A percentile compares a stretch with the other conserved stretches of the same genome.
Conservation (phyloP, 2,888 invertebrate species). For the Parthenolecanium corni region DNA sequence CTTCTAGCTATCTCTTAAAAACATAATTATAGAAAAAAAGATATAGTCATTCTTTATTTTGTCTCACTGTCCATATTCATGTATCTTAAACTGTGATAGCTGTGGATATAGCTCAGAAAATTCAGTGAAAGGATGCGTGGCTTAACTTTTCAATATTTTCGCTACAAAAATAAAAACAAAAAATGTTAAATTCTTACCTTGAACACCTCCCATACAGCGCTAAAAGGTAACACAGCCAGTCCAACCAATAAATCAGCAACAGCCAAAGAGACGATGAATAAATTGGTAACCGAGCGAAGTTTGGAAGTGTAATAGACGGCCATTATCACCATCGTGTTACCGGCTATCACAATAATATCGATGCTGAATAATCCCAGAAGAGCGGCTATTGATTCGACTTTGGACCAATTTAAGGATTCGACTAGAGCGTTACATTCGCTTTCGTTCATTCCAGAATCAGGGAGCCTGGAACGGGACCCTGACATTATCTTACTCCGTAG, state of each 20-base stretch:
- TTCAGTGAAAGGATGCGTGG: no score
- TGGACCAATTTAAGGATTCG: slow-evolving; percentile 5
- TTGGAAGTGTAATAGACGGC: slow-evolving; percentile 85
- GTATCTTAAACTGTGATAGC: no score
- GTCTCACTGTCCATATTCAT: no score
- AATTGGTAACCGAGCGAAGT: slow-evolving; percentile 87
- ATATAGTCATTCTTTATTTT: no score
- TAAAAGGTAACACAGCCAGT: slow-evolving; percentile 87
- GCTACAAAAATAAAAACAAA: no score
- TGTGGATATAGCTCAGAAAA: no score
- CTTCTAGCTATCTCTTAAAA: no score
- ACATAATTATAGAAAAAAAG: no score
- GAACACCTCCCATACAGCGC: slow-evolving; percentile 85
- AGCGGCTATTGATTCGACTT: slow-evolving; percentile 6
- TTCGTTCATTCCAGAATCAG: slow-evolving; percentile 1
- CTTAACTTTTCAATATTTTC: no score
- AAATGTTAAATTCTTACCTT: slow-evolving; percentile 48
- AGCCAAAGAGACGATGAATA: slow-evolving; percentile 92
- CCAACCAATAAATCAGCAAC: slow-evolving; percentile 94
- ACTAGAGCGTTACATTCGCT: slow-evolving; percentile 8
- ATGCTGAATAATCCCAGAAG: slow-evolving; percentile 44
- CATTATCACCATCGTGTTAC: slow-evolving; percentile 82
- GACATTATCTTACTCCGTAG: slow-evolving; percentile 5
- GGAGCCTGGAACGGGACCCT: slow-evolving; percentile 1
- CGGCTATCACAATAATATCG: slow-evolving; percentile 77